Evolutionary conservation across 92 coral and sea anemone genomes (phyloP).

Genomic region (Virgularia gustaviana): DNA sequence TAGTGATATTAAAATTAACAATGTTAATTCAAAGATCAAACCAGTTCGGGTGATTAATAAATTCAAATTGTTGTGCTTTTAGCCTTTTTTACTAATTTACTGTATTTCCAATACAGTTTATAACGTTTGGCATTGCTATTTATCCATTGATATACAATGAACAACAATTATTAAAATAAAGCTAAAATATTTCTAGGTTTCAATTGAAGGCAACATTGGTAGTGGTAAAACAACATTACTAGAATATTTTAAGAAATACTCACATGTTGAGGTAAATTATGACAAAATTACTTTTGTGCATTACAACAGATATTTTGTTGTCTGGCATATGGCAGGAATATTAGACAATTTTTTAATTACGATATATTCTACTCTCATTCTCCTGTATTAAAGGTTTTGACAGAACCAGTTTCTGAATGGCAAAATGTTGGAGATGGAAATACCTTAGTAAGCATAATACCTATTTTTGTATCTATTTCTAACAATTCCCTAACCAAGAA

Average conservation of each 20-base stretch:
- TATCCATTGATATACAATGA: too few relatives aligned
- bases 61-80: not conserved
- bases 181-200: constrained; percentile 63
- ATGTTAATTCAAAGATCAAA: constrained; percentile 1
- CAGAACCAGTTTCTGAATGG: constrained; percentile 94
- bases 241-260: constrained; percentile 75
- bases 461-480: not conserved
- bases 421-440: constrained; percentile 85
- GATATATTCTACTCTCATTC: not conserved
- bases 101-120: too few relatives aligned
- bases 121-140: too few relatives aligned
- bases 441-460: constrained; percentile 61
- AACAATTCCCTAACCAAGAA: not conserved
- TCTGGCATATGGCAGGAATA: too few relatives aligned
- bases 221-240: constrained; percentile 97
- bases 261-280: constrained; percentile 67
- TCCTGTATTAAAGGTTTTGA: constrained; percentile 53
- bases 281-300: not conserved
- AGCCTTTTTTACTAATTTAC: too few relatives aligned
- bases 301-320: too few relatives aligned
- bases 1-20: constrained; percentile 26
- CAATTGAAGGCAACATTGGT: constrained; percentile 94
- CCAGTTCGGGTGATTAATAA: constrained; percentile 18
- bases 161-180: too few relatives aligned
- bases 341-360: not conserved